Evolutionary conservation across 2,113 vertebrate genomes (phyloP).

Genomic region (Arenaria interpres): DNA sequence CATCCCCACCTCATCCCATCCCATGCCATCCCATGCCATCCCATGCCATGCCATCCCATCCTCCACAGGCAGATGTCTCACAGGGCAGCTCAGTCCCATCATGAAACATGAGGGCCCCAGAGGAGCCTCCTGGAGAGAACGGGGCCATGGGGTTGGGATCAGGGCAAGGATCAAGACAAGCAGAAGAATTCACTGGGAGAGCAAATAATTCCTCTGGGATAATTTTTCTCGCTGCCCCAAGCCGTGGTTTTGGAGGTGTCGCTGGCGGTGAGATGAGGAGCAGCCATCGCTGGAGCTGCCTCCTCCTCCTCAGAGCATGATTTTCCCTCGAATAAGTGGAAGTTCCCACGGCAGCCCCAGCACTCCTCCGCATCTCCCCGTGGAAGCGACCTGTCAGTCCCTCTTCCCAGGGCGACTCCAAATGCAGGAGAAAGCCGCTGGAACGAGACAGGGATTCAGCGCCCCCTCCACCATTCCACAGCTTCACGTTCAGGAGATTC

Average conservation of each 20-base stretch:
- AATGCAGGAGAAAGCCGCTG: background rate
- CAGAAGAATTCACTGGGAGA: background rate
- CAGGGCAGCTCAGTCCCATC: background rate
- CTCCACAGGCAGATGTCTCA: fast-evolving
- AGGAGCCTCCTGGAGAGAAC: background rate
- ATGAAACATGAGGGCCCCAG: fast-evolving
- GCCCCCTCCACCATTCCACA: background rate
- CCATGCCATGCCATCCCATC: too few species aligned
- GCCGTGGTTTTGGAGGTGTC: background rate
- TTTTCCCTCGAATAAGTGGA: background rate
- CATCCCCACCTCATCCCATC: too few species aligned
- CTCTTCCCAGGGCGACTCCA: background rate
- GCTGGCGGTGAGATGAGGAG: background rate
- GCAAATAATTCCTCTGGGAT: background rate
- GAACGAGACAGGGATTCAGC: background rate
- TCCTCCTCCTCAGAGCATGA: background rate
- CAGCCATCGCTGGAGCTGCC: fast-evolving
- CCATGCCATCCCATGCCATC: too few species aligned
- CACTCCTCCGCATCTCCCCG: fast-evolving
- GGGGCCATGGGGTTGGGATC: fast-evolving
- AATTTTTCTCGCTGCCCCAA: fast-evolving
- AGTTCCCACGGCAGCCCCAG: background rate
- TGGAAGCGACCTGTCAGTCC: background rate
- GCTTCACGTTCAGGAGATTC: background rate
- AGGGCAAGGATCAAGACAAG: fast-evolving